Evolutionary conservation across 2,797 vertebrate genomes (phyloP).

Genomic region (Hoplostethus atlanticus): DNA sequence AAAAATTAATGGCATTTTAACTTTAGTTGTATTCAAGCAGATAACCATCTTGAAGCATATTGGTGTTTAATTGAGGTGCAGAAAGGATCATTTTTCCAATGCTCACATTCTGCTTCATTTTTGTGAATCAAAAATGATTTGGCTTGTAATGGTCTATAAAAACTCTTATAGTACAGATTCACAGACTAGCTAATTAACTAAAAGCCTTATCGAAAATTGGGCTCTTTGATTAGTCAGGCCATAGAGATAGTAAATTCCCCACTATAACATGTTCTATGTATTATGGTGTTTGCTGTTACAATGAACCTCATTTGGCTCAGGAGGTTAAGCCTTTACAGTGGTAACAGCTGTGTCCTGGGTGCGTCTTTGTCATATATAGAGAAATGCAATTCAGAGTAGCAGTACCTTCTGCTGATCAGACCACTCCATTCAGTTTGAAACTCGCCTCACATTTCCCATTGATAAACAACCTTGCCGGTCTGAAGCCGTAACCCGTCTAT

Average conservation of each 20-base stretch:
- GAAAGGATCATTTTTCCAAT: background rate
- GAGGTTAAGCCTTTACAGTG: background rate
- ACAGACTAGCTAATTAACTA: background rate
- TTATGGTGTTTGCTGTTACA: no score
- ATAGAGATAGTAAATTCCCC: constrained; percentile 3
- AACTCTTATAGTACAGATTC: background rate
- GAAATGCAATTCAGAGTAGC: background rate
- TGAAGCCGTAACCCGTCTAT: background rate
- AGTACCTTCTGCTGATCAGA: background rate
- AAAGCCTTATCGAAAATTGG: background rate
- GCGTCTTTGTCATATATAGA: no score
- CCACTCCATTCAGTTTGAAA: background rate
- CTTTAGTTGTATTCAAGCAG: constrained; percentile 11
- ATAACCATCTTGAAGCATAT: constrained; percentile 13
- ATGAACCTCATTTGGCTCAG: background rate
- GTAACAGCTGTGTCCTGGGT: background rate
- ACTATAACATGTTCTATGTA: background rate
- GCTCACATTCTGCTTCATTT: background rate
- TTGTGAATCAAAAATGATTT: constrained; percentile 12
- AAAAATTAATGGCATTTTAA: constrained; percentile 41
- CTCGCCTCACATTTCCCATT: no score
- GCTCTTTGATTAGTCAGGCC: constrained; percentile 5
- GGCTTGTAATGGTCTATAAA: background rate
- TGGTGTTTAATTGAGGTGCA: background rate
- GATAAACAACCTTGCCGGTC: no score